Evolutionary conservation across 2,797 vertebrate genomes (phyloP).

Genomic region (Meriones psammophilus): DNA sequence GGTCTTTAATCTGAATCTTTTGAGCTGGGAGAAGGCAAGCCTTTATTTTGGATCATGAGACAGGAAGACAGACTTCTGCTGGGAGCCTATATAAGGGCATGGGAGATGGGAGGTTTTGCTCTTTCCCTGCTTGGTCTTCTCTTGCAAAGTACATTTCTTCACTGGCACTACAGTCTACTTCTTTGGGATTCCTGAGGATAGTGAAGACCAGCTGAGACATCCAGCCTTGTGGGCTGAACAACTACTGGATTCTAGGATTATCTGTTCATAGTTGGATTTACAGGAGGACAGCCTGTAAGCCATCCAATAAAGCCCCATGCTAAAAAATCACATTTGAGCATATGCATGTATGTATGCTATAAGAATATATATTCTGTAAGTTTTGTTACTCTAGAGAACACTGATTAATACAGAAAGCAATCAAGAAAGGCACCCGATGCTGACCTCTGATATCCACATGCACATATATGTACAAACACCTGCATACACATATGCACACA

Average conservation of each 20-base stretch:
- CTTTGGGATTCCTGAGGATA: background rate
- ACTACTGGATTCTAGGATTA: too few relatives aligned
- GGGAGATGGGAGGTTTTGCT: background rate
- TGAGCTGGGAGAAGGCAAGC: background rate
- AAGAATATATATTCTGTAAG: too few relatives aligned
- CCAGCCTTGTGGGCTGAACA: too few relatives aligned
- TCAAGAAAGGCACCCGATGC: background rate
- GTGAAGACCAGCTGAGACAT: background rate
- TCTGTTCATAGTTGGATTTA: background rate
- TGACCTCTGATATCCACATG: background rate
- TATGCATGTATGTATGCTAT: background rate
- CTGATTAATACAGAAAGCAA: background rate
- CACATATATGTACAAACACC: background rate
- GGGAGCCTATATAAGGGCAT: background rate
- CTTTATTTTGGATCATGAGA: too few relatives aligned
- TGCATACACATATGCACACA: background rate
- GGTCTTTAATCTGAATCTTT: background rate
- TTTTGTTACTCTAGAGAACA: background rate
- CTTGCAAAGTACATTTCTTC: background rate
- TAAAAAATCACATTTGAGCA: background rate
- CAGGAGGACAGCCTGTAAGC: background rate
- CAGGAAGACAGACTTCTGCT: background rate
- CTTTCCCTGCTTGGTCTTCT: background rate
- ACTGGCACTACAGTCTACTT: background rate
- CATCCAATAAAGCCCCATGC: background rate